Evolutionary conservation across 2,888 invertebrate species (phyloP), one percentile per base, ranked within the genome.

Genomic region (Cerastis rubricosa): DNA sequence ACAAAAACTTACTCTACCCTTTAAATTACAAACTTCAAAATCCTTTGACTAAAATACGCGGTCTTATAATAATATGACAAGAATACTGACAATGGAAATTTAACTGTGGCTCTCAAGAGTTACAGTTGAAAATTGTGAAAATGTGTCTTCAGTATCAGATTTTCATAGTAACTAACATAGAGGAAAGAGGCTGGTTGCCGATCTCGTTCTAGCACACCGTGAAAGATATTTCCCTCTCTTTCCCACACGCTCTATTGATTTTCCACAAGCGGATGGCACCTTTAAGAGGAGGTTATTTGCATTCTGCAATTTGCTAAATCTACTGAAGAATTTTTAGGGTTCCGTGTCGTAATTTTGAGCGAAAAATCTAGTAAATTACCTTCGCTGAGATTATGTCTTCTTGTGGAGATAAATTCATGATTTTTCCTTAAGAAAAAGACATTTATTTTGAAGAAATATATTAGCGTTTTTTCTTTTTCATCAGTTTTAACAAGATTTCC

Each of bases 191-290:
- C 78, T 85, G 84, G 19, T 92, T 88, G 5, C 19, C 85, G 72
- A 25, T 93, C 92, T 84, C 88, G 3, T 59, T 89, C 65, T 71
- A 57, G 11, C 74, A 54, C 57, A 22, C 5, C 1, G 7, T 2
- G 47, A 57, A 64, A 40, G 17, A 70, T 81, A 75, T 74, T 0
- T 65, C 2, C 7, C 5, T 86, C 85, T 68, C 82, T 40, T 85
- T 90, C 77, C 66, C 74, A 78, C 79, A 84, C 79, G 89, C 88
- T 92, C 91, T 95, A 95, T 95, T 94, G 95, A 95, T 95, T 95
- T 95, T 94, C 93, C 87, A 85, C 87, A 71, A 84, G 71, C 75
- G 89, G 89, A 90, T 90, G 59, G 90, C 87, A 85, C 85, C 87
- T 89, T 89, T 90, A 91, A 90, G 90, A 91, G 91, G 87, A 85